Conservation (phyloP, 2,113 vertebrate genomes). For the Petaurus breviceps region DNA sequence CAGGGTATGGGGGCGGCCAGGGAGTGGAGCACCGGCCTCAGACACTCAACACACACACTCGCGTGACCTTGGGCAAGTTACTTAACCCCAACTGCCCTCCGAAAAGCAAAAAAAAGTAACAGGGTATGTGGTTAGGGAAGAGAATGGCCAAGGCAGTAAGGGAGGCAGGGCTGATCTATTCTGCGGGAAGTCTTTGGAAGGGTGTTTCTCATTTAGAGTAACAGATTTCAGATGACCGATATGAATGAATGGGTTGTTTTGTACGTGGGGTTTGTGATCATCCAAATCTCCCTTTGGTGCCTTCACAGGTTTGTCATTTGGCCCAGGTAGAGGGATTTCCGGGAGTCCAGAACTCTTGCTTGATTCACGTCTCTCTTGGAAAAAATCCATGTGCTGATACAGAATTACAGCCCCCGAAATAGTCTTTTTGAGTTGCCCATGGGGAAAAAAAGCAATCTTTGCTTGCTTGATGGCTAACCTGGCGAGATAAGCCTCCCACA, state of each 20-base stretch:
- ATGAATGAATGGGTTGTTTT: neutral
- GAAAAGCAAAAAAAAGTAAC: too few species aligned
- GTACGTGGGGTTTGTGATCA: too few species aligned
- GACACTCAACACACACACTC: too few species aligned
- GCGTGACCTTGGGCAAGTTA: too few species aligned
- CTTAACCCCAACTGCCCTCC: too few species aligned
- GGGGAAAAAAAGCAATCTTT: neutral
- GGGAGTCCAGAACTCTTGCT: neutral
- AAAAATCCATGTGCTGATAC: too few species aligned
- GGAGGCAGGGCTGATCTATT: neutral
- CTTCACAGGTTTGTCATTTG: neutral
- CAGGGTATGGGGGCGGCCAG: too few species aligned
- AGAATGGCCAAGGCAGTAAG: neutral
- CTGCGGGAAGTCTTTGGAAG: neutral
- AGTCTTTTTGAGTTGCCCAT: neutral
- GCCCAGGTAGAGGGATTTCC: neutral
- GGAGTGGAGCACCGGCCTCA: too few species aligned
- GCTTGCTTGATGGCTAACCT: neutral
- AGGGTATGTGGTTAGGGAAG: neutral
- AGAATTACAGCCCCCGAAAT: neutral
- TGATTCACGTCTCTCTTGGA: neutral
- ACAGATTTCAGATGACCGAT: neutral
- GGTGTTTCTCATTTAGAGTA: neutral
- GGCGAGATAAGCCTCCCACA: neutral
- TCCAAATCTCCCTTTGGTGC: neutral